These are phyloP conservation scores for Drosophila lacteicornis DNA, from an alignment of 1,140 invertebrate species.

Conservation along the genomic window DNA sequence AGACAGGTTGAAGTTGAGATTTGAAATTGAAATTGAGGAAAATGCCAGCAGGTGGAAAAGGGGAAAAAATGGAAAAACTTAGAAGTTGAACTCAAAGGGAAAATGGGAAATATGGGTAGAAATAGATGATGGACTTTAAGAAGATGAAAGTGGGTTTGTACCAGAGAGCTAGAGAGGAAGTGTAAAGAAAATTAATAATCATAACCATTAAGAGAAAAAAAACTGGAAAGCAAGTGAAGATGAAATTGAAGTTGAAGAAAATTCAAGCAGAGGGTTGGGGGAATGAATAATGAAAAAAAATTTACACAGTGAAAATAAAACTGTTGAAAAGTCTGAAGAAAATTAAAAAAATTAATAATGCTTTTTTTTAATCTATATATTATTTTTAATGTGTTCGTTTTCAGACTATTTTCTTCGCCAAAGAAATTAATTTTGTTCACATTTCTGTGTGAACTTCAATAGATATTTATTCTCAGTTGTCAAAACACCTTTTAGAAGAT, in stretches of 20 bases:
- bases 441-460: background rate
- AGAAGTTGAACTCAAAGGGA: constrained; percentile 4
- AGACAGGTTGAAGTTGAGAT: constrained; percentile 37
- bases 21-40: constrained; percentile 47
- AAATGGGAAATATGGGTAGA: constrained; percentile 27
- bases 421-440: no score
- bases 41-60: constrained; percentile 27
- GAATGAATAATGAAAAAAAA: background rate
- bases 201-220: constrained; percentile 15
- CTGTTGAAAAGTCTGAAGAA: background rate
- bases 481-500: background rate
- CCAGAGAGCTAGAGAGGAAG: constrained; percentile 31
- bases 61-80: constrained; percentile 17
- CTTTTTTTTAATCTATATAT: no score
- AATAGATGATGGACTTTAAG: constrained; percentile 2
- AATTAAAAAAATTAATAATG: background rate
- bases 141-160: constrained; percentile 6
- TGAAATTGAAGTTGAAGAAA: constrained; percentile 24
- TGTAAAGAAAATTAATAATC: constrained; percentile 44
- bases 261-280: background rate
- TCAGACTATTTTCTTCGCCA: background rate
- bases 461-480: background rate
- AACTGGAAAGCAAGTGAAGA: constrained; percentile 29
- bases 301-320: background rate
- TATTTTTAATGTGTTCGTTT: no score